phyloP scores from a whole-genome alignment of 2,113 vertebrate species.

The Mobula birostris region DNA sequence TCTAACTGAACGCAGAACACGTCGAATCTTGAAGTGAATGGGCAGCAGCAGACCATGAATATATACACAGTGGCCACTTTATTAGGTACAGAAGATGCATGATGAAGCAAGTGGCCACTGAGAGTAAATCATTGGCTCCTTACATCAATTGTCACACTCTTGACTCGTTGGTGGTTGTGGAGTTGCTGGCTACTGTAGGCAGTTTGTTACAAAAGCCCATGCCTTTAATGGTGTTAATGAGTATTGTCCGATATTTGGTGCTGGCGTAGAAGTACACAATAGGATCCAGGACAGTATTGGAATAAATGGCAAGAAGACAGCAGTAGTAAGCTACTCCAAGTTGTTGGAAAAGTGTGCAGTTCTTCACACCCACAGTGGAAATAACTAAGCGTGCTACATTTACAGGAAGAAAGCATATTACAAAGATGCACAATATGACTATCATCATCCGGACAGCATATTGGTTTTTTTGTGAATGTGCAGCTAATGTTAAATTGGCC shows the following conservation, averaged over 20 bases:
- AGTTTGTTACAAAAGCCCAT: neutral
- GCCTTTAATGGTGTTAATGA: neutral
- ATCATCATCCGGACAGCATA: neutral
- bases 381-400: neutral
- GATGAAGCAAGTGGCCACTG: too few species aligned
- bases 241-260: neutral
- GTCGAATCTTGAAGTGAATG: too few species aligned
- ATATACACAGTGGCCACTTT: neutral
- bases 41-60: too few species aligned
- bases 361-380: neutral
- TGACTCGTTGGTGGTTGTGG: neutral
- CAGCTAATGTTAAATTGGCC: neutral
- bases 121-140: neutral
- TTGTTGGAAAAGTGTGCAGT: neutral
- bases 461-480: neutral
- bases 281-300: neutral
- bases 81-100: neutral
- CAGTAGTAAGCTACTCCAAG: neutral
- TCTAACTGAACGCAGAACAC: too few species aligned
- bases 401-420: constrained; percentile 2
- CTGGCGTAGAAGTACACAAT: neutral
- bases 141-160: neutral
- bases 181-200: neutral
- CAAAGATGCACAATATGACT: constrained; percentile 9
- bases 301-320: neutral